Evolutionary conservation across 2,888 invertebrate species (phyloP).

Genomic region (Laspeyria flexula): DNA sequence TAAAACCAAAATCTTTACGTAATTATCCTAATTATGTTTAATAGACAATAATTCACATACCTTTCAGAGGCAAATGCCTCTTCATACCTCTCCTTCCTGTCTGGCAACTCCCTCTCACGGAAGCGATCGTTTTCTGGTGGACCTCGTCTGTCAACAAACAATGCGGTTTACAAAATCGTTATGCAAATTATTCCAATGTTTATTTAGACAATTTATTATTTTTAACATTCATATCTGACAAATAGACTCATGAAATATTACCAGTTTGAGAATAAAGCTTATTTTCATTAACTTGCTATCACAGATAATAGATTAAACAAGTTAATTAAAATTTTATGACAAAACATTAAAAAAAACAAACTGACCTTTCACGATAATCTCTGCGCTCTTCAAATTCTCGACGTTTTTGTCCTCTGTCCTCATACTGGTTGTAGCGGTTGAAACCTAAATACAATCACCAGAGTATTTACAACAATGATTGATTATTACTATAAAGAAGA

Average conservation of each 20-base stretch:
- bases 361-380: conserved; percentile 69
- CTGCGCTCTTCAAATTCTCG: conserved; percentile 64
- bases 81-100: conserved; percentile 73
- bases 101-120: conserved; percentile 66
- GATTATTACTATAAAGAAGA: no score
- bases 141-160: conserved; percentile 58
- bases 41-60: conserved; percentile 49
- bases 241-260: no score
- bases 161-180: no score
- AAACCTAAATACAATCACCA: conserved; percentile 51
- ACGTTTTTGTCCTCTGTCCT: conserved; percentile 66
- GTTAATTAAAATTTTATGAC: no score
- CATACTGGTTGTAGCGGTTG: conserved; percentile 71
- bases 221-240: no score
- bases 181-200: no score
- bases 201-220: no score
- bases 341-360: no score
- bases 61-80: conserved; percentile 66
- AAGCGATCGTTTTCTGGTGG: conserved; percentile 68
- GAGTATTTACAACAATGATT: neutral
- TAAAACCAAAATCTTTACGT: neutral
- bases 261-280: no score
- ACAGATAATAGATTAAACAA: no score
- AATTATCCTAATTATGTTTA: conserved; percentile 11
- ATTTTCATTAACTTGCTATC: no score